phyloP scores from a whole-genome alignment of 2,888 invertebrate species.

The Lasioglossum oenotherae region DNA sequence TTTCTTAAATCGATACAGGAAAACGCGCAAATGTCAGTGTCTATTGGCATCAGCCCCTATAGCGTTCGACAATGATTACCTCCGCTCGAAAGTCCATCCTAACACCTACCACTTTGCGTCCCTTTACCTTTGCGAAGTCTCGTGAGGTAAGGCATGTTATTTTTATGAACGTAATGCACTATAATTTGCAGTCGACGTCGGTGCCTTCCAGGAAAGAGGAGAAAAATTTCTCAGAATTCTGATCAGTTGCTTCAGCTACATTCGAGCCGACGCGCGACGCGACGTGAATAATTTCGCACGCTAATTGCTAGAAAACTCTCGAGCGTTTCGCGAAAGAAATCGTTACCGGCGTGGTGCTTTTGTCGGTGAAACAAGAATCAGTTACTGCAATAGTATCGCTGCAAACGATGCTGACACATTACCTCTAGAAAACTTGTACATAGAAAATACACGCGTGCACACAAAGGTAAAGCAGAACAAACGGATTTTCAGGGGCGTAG shows the following conservation, averaged over 20 bases:
- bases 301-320: not conserved
- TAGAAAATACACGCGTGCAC: conserved; percentile 22
- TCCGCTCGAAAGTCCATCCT: conserved; percentile 57
- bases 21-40: conserved; percentile 64
- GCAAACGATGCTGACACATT: not conserved
- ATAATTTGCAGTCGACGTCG: conserved; percentile 60
- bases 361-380: not conserved
- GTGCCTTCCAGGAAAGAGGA: conserved; percentile 14
- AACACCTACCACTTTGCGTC: conserved; percentile 62
- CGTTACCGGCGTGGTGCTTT: not conserved
- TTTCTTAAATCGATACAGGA: conserved; percentile 55
- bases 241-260: not conserved
- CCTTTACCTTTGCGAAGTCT: conserved; percentile 59
- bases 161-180: conserved; percentile 56
- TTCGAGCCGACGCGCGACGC: not conserved
- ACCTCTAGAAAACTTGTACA: conserved; percentile 31
- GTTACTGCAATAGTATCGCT: not conserved
- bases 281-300: not conserved
- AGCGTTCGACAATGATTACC: conserved; percentile 60
- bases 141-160: conserved; percentile 64
- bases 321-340: not conserved
- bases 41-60: conserved; percentile 57
- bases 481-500: conserved; percentile 64
- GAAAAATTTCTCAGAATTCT: not conserved
- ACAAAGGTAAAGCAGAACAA: conserved; percentile 47